These are phyloP conservation scores for Strigamia transsilvanica DNA, from an alignment of 2,888 invertebrate genomes.

Conservation along the genomic window DNA sequence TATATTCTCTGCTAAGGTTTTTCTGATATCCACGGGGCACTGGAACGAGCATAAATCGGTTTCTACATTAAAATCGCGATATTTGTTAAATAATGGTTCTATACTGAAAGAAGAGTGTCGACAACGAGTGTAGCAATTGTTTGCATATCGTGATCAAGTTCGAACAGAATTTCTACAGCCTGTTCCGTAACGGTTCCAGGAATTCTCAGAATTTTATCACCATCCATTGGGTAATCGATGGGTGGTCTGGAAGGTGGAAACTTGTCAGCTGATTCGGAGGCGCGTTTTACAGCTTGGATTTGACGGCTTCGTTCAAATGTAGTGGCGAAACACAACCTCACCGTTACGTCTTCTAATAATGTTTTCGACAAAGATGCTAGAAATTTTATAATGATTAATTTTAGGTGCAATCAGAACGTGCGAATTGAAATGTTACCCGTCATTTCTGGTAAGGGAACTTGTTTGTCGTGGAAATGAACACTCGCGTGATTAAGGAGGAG, in stretches of 20 bases:
- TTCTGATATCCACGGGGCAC: conserved; percentile 84
- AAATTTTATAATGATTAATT: background rate
- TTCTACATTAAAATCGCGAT: conserved; percentile 53
- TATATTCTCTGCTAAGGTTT: conserved; percentile 80
- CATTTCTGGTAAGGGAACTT: conserved; percentile 6
- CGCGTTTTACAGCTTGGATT: conserved; percentile 60
- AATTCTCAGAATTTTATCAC: conserved; percentile 71
- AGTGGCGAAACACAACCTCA: conserved; percentile 88
- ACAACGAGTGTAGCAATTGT: conserved; percentile 85
- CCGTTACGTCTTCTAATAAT: conserved; percentile 81
- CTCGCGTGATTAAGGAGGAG: conserved; percentile 11
- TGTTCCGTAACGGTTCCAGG: conserved; percentile 79
- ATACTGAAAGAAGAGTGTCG: conserved; percentile 76
- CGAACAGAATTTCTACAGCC: conserved; percentile 84
- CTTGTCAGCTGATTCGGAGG: background rate
- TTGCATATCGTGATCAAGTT: conserved; percentile 81
- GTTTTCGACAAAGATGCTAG: conserved; percentile 61
- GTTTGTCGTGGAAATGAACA: conserved; percentile 41
- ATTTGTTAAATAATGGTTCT: background rate
- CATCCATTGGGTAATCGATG: conserved; percentile 73
- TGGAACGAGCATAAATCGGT: conserved; percentile 61
- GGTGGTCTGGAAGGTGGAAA: conserved; percentile 42
- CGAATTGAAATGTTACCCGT: background rate
- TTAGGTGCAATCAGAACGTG: background rate
- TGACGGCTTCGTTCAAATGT: conserved; percentile 73